phyloP scores from a whole-genome alignment of 2,797 vertebrate species.

The Apogon hyalosoma region DNA sequence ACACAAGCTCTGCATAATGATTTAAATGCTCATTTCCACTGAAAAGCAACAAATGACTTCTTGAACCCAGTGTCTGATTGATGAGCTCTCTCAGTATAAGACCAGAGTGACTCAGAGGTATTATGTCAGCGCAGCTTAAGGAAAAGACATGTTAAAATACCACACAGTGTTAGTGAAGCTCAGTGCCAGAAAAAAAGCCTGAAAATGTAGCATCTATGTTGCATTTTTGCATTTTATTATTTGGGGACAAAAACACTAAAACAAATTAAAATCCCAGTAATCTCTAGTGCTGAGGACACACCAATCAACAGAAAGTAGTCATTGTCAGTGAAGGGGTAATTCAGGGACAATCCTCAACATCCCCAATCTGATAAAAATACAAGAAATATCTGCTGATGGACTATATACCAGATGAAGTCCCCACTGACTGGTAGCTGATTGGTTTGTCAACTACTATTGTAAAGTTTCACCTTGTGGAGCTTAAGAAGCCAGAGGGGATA shows the following conservation, averaged over 20 bases:
- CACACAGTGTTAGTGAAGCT: conserved; percentile 29
- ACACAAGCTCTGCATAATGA: conserved; percentile 32
- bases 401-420: too few relatives aligned
- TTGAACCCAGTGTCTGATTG: conserved; percentile 51
- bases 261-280: conserved; percentile 64
- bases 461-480: too few relatives aligned
- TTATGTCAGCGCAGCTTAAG: conserved; percentile 46
- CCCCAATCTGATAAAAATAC: conserved; percentile 36
- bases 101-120: conserved; percentile 38
- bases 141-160: conserved; percentile 52
- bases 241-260: conserved; percentile 53
- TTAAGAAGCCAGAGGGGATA: too few relatives aligned
- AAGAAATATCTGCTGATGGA: conserved; percentile 16
- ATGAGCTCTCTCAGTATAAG: conserved; percentile 38
- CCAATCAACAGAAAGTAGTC: conserved; percentile 30
- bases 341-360: conserved; percentile 29
- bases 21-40: conserved; percentile 42
- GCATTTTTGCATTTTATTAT: conserved; percentile 40
- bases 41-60: conserved; percentile 50
- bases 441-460: too few relatives aligned
- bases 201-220: conserved; percentile 32
- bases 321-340: conserved; percentile 20
- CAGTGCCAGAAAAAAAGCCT: conserved; percentile 20
- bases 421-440: too few relatives aligned
- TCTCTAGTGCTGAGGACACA: conserved; percentile 40